Conservation (phyloP, 1,140 invertebrate genomes). For the Drosophila parvula region DNA sequence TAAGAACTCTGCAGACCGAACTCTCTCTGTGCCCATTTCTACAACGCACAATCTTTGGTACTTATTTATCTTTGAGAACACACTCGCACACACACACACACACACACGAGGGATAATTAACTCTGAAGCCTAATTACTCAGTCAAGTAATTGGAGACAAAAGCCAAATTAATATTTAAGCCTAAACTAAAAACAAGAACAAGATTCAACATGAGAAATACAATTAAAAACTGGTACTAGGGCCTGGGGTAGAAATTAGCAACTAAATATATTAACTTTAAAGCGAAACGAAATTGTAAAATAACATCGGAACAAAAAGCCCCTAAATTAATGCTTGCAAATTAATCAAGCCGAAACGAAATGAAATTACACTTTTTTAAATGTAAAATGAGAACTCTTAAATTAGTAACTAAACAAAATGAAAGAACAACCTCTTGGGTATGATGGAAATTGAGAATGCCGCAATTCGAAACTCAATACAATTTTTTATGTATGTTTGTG, state of each 20-base stretch:
- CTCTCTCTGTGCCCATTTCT: constrained; percentile 32
- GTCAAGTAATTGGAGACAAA: constrained; percentile 50
- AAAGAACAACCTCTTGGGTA: constrained; percentile 50
- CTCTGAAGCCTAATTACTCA: constrained; percentile 36
- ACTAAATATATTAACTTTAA: constrained; percentile 47
- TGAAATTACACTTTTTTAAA: constrained; percentile 63
- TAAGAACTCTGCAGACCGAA: constrained; percentile 13
- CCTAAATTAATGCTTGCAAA: constrained; percentile 55
- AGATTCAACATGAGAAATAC: constrained; percentile 20
- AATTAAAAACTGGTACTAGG: constrained; percentile 68
- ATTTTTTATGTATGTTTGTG: constrained; percentile 79
- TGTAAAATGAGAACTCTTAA: constrained; percentile 52
- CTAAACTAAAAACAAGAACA: constrained; percentile 44
- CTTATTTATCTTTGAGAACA: constrained; percentile 41
- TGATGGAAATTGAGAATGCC: constrained; percentile 48
- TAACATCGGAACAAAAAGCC: constrained; percentile 49
- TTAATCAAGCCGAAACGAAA: constrained; percentile 39
- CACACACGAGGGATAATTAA: constrained; percentile 11
- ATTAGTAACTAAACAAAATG: constrained; percentile 13
- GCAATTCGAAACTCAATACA: constrained; percentile 59
- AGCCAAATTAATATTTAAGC: constrained; percentile 79
- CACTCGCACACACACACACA: constrained; percentile 12
- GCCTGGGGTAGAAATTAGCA: constrained; percentile 73
- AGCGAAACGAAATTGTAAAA: constrained; percentile 47
- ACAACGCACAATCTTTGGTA: constrained; percentile 35